Base-by-base conservation (phyloP, 1,140 invertebrate genomes). In the Macrotrachela quadricornifera region DNA sequence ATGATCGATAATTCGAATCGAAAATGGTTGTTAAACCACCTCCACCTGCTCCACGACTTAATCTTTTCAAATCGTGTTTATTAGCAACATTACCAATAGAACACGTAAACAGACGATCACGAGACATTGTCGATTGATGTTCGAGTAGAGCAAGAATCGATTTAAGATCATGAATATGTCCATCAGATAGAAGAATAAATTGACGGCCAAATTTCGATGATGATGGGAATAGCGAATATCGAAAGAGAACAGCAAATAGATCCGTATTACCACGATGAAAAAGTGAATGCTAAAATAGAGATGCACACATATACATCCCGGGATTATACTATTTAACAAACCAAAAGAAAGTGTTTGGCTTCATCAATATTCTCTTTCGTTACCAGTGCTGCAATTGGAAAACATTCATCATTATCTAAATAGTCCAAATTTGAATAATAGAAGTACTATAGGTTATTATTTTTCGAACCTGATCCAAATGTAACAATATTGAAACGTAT, bases 181-280 rank as follows among this genome's bases (percentile, higher is more conserved):
- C 64, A 56, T 67, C 67, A 43, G 64, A 65, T 15, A 67, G 55
- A 0, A 69, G 57, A 37, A 66, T 59, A 4, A 69, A 50, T 55
- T 67, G 67, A 36, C 61, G 59, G 1, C 57, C 46, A 12, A 49
- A 44, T 36, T 38, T 57, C 21, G 61, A 57, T n/a, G n/a, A n/a
- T 15, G 54, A 17, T 8, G 54, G 55, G 1, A 67, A 56, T 6
- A 67, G 58, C 50, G 57, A 62, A 46, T 59, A 59, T 17, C 59
- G 57, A 42, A 60, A 58, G 13, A 66, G 55, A 36, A 62, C 61
- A 43, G 52, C 44, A 21, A 58, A 60, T n/a, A 63, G 55, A 30
- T 66, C 61, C n/a, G 64, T 67, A 51, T 62, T 66, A 17, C 64
- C 66, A 30, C 21, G 21, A 30, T 30, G 21, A 30, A 30, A 2